A percentile compares a stretch with the other conserved stretches of the same genome.
Evolutionary conservation across 2,797 vertebrate genomes (phyloP).

Genomic region (Cryptoprocta ferox): DNA sequence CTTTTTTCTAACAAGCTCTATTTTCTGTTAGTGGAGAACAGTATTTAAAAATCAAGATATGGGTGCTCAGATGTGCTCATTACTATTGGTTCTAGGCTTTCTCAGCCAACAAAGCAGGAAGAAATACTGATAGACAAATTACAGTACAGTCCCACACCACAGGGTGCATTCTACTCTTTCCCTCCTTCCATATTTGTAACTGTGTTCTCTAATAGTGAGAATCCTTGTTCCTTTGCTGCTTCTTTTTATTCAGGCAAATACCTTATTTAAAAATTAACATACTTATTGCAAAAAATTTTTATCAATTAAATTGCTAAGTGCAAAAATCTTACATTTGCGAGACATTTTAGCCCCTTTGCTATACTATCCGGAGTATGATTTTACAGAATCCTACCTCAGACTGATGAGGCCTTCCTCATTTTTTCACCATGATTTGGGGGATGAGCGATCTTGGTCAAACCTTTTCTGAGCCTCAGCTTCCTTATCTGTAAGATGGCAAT

Average conservation of each 20-base stretch:
- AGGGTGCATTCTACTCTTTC: background rate
- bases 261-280: conserved; percentile 7
- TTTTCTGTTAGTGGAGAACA: background rate
- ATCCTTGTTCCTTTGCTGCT: background rate
- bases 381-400: background rate
- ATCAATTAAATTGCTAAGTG: conserved; percentile 25
- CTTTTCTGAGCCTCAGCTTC: conserved; percentile 31
- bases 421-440: background rate
- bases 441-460: background rate
- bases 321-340: background rate
- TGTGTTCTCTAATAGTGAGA: background rate
- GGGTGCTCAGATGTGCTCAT: background rate
- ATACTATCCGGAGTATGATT: background rate
- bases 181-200: background rate
- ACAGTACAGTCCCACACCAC: background rate
- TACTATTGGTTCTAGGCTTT: background rate
- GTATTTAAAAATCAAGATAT: conserved; percentile 10
- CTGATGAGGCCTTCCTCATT: background rate
- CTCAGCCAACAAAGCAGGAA: background rate
- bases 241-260: conserved; percentile 11
- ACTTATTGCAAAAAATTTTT: background rate
- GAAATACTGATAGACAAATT: background rate
- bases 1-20: background rate
- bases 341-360: background rate
- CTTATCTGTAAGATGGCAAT: background rate